Conservation (phyloP, 2,113 vertebrate genomes). For the Colistium nudipinnis region DNA sequence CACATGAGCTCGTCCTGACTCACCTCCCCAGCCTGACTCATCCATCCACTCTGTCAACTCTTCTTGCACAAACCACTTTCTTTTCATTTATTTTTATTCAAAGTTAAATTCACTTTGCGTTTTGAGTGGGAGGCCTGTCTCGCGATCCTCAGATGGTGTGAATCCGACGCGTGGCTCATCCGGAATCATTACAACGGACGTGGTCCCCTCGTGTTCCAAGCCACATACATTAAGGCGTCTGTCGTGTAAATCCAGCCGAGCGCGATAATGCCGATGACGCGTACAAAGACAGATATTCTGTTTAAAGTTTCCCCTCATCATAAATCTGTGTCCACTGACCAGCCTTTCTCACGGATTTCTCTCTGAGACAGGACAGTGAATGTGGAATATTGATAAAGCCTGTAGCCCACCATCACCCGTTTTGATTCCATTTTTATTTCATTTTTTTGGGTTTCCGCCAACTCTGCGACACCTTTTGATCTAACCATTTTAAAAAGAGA, state of each 20-base stretch:
- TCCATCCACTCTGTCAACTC: no score
- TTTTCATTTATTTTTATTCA: no score
- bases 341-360: conserved; percentile 64
- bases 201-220: conserved; percentile 19
- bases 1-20: no score
- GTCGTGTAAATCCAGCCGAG: conserved; percentile 46
- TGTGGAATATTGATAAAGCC: conserved; percentile 61
- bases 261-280: conserved; percentile 43
- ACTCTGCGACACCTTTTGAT: conserved; percentile 33
- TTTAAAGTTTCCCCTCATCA: conserved; percentile 51
- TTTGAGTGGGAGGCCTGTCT: conserved; percentile 3
- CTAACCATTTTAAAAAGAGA: conserved; percentile 31
- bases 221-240: conserved; percentile 64
- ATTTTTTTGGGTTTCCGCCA: neutral
- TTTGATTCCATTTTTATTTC: neutral
- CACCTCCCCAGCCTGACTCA: no score
- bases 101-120: neutral
- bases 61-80: no score
- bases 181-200: conserved; percentile 29
- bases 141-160: conserved; percentile 7
- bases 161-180: conserved; percentile 37
- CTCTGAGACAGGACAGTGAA: conserved; percentile 43
- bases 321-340: conserved; percentile 48
- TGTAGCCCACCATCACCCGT: conserved; percentile 48
- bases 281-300: conserved; percentile 33